Percentiles rank a stretch among this genome's conserved stretches.
Conservation (phyloP, 2,888 invertebrate genomes). For the Sarcophaga subvicina region DNA sequence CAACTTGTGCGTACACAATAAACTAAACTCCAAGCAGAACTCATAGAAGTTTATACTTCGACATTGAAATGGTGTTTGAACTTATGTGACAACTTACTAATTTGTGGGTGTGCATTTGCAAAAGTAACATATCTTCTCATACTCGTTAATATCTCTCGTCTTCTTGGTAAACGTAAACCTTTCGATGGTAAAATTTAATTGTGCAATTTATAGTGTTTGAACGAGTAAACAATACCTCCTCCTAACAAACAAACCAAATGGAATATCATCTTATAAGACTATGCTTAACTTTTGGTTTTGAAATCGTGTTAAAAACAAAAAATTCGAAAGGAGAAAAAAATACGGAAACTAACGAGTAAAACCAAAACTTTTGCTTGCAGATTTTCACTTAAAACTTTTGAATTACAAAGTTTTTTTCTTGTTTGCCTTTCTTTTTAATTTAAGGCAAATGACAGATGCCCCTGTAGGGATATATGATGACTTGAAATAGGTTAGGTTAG, state of each 20-base stretch:
- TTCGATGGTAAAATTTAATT: constrained; percentile 42
- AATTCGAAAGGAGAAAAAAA: not conserved
- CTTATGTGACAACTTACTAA: not conserved
- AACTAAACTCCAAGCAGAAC: too few relatives aligned
- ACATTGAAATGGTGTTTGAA: not conserved
- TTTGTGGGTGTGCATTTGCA: not conserved
- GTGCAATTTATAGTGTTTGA: constrained; percentile 23
- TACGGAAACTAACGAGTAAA: not conserved
- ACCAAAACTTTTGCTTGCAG: constrained; percentile 33
- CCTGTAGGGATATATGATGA: constrained; percentile 12
- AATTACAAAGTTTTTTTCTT: constrained; percentile 1
- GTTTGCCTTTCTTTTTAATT: not conserved
- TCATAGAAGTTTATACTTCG: not conserved
- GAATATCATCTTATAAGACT: not conserved
- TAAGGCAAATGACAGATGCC: not conserved
- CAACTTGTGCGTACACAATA: not conserved
- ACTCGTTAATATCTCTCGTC: too few relatives aligned
- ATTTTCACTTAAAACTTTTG: constrained; percentile 29
- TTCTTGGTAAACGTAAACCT: constrained; percentile 21
- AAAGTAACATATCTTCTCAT: not conserved
- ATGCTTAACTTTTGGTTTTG: constrained; percentile 1
- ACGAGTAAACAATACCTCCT: constrained; percentile 3
- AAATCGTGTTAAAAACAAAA: constrained; percentile 35
- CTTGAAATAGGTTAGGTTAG: too few relatives aligned
- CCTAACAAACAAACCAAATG: not conserved